Conservation (phyloP, 1,140 invertebrate genomes). For the Grapholita molesta region DNA sequence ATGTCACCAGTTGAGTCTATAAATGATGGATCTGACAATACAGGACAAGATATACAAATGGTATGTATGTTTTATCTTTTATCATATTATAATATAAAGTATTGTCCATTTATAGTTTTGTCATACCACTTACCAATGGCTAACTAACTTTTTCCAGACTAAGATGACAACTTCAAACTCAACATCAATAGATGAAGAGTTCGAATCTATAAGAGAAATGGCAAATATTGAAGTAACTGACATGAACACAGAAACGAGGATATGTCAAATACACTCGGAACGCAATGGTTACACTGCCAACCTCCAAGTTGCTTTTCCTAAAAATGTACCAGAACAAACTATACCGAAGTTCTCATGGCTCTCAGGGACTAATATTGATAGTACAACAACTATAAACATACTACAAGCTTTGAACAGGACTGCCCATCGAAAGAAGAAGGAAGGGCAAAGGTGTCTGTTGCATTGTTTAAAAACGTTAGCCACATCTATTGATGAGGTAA, state of each 20-base stretch:
- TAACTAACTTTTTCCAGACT: conserved; percentile 36
- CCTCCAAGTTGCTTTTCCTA: conserved; percentile 89
- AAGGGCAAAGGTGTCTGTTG: conserved; percentile 66
- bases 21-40: conserved; percentile 60
- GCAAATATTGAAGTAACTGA: conserved; percentile 92
- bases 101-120: background rate
- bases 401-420: conserved; percentile 71
- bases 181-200: conserved; percentile 86
- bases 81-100: conserved; percentile 16
- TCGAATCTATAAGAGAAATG: conserved; percentile 87
- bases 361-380: conserved; percentile 72
- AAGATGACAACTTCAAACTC: conserved; percentile 50
- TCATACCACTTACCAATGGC: background rate
- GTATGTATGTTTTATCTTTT: no score
- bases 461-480: conserved; percentile 72
- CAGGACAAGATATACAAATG: conserved; percentile 65
- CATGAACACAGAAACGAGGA: conserved; percentile 85
- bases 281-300: conserved; percentile 86
- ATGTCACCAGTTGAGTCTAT: conserved; percentile 61
- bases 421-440: conserved; percentile 69
- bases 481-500: conserved; percentile 71
- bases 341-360: conserved; percentile 75
- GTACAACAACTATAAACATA: conserved; percentile 71
- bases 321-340: conserved; percentile 81
- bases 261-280: conserved; percentile 86